Evolutionary conservation across 1,140 invertebrate genomes (phyloP), one percentile per base, ranked within the genome.

Genomic region (Adelges cooleyi): DNA sequence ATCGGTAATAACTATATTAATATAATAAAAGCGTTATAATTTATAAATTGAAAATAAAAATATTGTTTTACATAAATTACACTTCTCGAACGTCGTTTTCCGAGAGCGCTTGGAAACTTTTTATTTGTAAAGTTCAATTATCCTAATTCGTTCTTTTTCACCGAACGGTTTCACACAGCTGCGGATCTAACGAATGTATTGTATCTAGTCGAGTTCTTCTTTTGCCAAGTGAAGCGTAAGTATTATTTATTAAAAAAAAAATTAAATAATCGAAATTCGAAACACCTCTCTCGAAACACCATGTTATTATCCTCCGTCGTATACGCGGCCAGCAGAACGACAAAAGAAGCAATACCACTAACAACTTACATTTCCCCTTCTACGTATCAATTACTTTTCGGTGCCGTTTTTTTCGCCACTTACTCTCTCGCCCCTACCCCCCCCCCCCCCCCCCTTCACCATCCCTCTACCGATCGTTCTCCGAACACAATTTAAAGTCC

Each of bases 341-440:
- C 54, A 59, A 59, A 59, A 59, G 54, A 59, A 59, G 54, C 54
- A 59, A 59, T 59, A 59, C 54, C 54, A 59, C 54, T 59, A 59
- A 59, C 40, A 59, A 59, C 54, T 59, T 59, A 59, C 54, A 42
- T 62, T 62, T 62, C 20, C 56, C 56, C 27, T 29, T 8, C 44
- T 5, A 6, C 40, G 56, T 62, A 62, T 62, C 56, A 62, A 62
- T 62, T 62, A 62, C 56, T 62, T 62, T 46, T 62, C 42, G 56
- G 23, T 29, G 54, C 54, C 25, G 56, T 40, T 62, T 62, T 62
- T 62, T 62, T 62, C 42, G 40, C 42, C 56, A 62, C 54, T 59
- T 44, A 44, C 23, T 38, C 54, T 27, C 2, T n/a, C 54, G 18
- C 2, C 1, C 48, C 1, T 9, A 18, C 6, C 1, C 25, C 9